phyloP scores from a whole-genome alignment of 64 coral and sea anemone species.

The Catalaphyllia jardinei region DNA sequence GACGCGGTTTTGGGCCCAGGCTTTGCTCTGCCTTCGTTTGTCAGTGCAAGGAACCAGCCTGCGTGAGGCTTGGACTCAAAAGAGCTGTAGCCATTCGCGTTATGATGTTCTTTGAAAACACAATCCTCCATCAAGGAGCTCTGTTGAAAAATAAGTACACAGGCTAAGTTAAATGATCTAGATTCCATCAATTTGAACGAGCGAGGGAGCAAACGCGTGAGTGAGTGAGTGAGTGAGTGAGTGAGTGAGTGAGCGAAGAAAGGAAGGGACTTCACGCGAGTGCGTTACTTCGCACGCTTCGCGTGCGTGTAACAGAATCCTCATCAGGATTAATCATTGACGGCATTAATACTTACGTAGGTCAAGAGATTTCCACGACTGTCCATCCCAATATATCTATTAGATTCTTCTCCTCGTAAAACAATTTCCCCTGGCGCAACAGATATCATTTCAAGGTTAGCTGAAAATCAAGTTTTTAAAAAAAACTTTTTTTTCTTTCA shows the following conservation, averaged over 20 bases:
- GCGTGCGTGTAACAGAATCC: neutral
- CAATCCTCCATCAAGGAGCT: constrained; percentile 27
- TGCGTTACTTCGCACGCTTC: too few species aligned
- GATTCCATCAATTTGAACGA: neutral
- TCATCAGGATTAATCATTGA: too few species aligned
- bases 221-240: too few species aligned
- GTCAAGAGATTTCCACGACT: constrained; percentile 25
- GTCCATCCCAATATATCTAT: constrained; percentile 45
- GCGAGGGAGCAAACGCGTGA: too few species aligned
- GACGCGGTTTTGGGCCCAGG: constrained; percentile 39
- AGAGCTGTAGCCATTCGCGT: constrained; percentile 35
- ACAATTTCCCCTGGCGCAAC: constrained; percentile 50
- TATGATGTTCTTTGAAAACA: constrained; percentile 43
- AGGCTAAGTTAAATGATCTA: neutral
- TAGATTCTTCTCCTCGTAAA: constrained; percentile 22
- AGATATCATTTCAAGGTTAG: constrained; percentile 42
- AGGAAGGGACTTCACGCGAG: too few species aligned
- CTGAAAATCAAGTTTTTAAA: neutral
- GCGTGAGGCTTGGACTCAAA: constrained; percentile 46
- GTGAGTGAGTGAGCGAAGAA: too few species aligned
- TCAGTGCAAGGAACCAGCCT: constrained; percentile 54
- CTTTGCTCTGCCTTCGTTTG: constrained; percentile 42
- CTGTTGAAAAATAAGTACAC: neutral
- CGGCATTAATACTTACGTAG: constrained; percentile 8
- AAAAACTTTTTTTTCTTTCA: too few species aligned